phyloP scores from a whole-genome alignment of 2,797 vertebrate genomes.

The Paratrypauchen microcephalus region DNA sequence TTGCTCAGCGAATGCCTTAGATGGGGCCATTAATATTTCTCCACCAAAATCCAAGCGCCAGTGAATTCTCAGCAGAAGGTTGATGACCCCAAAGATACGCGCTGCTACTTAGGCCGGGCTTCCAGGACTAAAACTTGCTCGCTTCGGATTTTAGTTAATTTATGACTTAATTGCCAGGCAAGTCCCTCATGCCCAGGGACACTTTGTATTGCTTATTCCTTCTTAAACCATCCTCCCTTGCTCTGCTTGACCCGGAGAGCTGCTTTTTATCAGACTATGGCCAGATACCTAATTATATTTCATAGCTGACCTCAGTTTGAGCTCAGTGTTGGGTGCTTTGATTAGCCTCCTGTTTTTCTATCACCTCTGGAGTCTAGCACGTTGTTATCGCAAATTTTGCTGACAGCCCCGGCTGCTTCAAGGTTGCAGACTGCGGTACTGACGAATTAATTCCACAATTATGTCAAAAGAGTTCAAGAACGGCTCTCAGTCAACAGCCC shows the following conservation, averaged over 20 bases:
- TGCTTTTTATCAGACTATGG: slow-evolving; percentile 72
- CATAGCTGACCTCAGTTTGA: slow-evolving; percentile 74
- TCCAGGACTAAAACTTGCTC: slow-evolving; percentile 44
- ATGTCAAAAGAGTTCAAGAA: slow-evolving; percentile 65
- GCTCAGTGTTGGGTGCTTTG: slow-evolving; percentile 69
- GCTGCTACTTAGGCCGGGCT: slow-evolving; percentile 24
- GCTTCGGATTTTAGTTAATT: slow-evolving; percentile 63
- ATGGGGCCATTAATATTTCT: slow-evolving; percentile 18
- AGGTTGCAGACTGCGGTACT: slow-evolving; percentile 69
- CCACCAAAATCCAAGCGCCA: slow-evolving; percentile 21
- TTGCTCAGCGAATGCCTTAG: slow-evolving; percentile 27
- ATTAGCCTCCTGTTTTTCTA: slow-evolving; percentile 76
- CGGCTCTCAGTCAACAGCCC: slow-evolving; percentile 54
- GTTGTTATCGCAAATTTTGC: slow-evolving; percentile 74
- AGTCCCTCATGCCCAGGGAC: slow-evolving; percentile 52
- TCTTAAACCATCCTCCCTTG: slow-evolving; percentile 57
- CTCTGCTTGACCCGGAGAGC: slow-evolving; percentile 67
- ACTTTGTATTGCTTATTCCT: slow-evolving; percentile 73
- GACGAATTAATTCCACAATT: slow-evolving; percentile 63
- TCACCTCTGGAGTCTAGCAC: slow-evolving; percentile 68
- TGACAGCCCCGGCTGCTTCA: slow-evolving; percentile 67
- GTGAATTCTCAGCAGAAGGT: slow-evolving; percentile 30
- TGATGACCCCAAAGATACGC: slow-evolving; percentile 30
- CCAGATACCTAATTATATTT: slow-evolving; percentile 78
- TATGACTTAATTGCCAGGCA: slow-evolving; percentile 65